Conservation (phyloP, 2,888 invertebrate species). For the Gonocerus acuteangulatus region DNA sequence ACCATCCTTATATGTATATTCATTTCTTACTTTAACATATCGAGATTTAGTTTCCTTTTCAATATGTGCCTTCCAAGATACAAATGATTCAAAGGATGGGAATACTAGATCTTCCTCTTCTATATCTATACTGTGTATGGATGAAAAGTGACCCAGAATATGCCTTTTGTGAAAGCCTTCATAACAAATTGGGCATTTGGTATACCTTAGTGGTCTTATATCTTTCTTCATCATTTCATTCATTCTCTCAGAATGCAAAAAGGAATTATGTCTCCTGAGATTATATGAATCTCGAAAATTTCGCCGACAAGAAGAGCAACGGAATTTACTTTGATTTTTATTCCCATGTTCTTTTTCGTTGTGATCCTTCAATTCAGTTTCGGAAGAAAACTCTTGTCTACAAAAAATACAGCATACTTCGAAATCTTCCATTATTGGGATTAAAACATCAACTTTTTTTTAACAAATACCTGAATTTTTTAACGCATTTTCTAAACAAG, state of each 20-base stretch:
- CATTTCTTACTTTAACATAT: conserved; percentile 35
- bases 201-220: too few relatives aligned
- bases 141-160: background rate
- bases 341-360: background rate
- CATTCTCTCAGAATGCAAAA: background rate
- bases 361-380: background rate
- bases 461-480: too few relatives aligned
- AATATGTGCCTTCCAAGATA: conserved; percentile 35
- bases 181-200: background rate
- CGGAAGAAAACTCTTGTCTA: background rate
- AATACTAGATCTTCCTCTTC: background rate
- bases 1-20: conserved; percentile 32
- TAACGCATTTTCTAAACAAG: too few relatives aligned
- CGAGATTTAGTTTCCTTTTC: conserved; percentile 34
- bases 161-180: background rate
- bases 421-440: background rate
- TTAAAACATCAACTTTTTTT: too few relatives aligned
- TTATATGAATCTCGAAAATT: background rate
- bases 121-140: background rate
- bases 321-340: background rate
- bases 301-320: background rate
- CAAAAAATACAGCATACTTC: background rate
- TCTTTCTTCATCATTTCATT: background rate
- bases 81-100: conserved; percentile 19
- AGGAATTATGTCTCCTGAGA: background rate